Evolutionary conservation across 2,888 invertebrate genomes (phyloP).

Genomic region (Sminthurinus aureus): DNA sequence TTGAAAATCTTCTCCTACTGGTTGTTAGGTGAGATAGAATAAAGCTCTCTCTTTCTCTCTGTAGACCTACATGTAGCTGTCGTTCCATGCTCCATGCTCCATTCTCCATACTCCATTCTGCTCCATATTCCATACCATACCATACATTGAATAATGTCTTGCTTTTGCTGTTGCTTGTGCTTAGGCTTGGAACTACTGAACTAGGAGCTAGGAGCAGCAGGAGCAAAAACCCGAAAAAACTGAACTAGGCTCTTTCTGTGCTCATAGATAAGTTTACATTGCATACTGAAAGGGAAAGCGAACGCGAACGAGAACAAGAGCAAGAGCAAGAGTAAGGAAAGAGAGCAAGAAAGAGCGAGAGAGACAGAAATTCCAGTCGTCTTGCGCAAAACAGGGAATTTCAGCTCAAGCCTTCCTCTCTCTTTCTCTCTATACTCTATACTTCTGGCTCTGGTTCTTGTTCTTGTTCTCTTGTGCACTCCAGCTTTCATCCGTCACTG

Average conservation of each 20-base stretch:
- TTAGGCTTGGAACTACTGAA: not conserved
- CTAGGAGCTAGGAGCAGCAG: not conserved
- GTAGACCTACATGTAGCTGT: no score
- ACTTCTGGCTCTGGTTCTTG: no score
- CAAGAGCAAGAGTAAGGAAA: not conserved
- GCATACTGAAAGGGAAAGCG: not conserved
- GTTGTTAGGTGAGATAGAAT: slow-evolving; percentile 1
- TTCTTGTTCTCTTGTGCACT: not conserved
- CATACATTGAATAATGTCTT: not conserved
- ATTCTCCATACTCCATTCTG: no score
- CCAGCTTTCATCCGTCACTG: not conserved
- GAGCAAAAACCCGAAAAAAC: not conserved
- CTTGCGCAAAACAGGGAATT: not conserved
- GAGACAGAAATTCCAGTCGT: not conserved
- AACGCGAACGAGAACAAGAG: no score
- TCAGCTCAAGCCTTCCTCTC: not conserved
- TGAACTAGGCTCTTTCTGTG: not conserved
- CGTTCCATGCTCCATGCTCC: not conserved
- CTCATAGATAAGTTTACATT: not conserved
- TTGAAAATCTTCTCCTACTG: not conserved
- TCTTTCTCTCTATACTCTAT: no score
- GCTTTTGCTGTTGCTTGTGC: not conserved
- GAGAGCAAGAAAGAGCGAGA: not conserved
- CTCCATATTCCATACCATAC: no score
- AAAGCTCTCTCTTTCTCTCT: not conserved